A percentile compares a stretch with the other conserved stretches of the same genome.
phyloP scores from a whole-genome alignment of 1,140 invertebrate genomes.

The Choristoneura fumiferana region DNA sequence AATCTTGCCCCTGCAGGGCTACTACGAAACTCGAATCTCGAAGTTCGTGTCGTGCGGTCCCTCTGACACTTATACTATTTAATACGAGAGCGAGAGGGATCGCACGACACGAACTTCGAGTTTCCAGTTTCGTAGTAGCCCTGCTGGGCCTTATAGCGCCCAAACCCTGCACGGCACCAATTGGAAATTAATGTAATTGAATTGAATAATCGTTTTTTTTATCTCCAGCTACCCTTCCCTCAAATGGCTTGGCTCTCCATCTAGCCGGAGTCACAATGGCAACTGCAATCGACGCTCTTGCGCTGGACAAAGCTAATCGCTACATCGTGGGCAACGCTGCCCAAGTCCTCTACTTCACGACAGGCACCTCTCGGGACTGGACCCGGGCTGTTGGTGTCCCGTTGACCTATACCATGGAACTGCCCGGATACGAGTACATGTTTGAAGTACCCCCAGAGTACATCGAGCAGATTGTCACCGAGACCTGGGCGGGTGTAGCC shows the following conservation, averaged over 20 bases:
- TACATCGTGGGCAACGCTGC: conserved; percentile 83
- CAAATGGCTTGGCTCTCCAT: conserved; percentile 53
- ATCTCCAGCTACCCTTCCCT: conserved; percentile 55
- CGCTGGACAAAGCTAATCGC: conserved; percentile 49
- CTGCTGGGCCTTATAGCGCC: too few species aligned
- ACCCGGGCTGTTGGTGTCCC: conserved; percentile 80
- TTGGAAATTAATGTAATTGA: too few species aligned
- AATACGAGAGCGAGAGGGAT: too few species aligned
- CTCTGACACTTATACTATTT: too few species aligned
- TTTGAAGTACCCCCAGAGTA: conserved; percentile 81
- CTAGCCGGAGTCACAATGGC: conserved; percentile 59
- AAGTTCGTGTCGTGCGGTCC: too few species aligned
- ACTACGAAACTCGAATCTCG: too few species aligned
- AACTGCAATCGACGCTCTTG: conserved; percentile 65
- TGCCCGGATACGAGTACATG: conserved; percentile 81
- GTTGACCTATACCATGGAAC: conserved; percentile 84
- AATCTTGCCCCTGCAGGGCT: too few species aligned
- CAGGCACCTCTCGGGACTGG: conserved; percentile 83
- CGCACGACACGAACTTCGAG: too few species aligned
- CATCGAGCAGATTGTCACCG: conserved; percentile 80
- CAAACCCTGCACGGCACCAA: too few species aligned
- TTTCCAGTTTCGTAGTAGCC: too few species aligned
- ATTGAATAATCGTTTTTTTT: too few species aligned
- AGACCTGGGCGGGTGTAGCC: conserved; percentile 86
- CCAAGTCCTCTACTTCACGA: conserved; percentile 77